Evolutionary conservation across 2,113 vertebrate genomes (phyloP).

Genomic region (Physeter macrocephalus): DNA sequence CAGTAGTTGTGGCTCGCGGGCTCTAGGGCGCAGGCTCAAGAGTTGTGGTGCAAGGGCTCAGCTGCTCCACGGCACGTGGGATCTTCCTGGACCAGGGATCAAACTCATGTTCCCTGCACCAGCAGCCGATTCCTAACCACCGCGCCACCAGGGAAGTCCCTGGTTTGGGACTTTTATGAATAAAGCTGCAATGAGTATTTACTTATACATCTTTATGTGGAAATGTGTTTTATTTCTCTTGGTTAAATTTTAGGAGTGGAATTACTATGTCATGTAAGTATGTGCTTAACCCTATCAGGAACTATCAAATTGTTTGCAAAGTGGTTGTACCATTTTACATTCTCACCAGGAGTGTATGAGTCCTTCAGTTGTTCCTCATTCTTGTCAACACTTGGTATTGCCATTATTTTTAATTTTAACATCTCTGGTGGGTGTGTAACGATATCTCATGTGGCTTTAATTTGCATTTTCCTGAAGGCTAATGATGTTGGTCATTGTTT

Average conservation of each 20-base stretch:
- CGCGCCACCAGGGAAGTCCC: too few species aligned
- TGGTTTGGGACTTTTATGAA: background rate
- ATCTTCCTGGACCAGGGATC: too few species aligned
- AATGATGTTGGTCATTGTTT: background rate
- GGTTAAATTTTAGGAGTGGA: background rate
- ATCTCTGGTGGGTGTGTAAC: background rate
- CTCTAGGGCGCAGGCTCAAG: too few species aligned
- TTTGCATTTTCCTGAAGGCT: background rate
- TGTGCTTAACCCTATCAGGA: background rate
- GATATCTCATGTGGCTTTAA: background rate
- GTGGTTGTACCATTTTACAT: background rate
- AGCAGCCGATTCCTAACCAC: too few species aligned
- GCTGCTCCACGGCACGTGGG: too few species aligned
- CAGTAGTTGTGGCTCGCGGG: too few species aligned
- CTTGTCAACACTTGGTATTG: background rate
- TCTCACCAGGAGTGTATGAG: background rate
- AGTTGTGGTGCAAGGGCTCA: too few species aligned
- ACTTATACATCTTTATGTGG: background rate
- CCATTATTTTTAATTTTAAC: background rate
- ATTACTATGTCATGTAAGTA: background rate
- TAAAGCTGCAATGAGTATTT: background rate
- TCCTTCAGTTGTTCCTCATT: background rate
- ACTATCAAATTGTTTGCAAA: background rate
- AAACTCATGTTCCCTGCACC: too few species aligned
- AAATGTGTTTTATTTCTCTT: background rate